Base-by-base conservation (phyloP, 2,888 invertebrate species). In the Caenorhabditis sp. region DNA sequence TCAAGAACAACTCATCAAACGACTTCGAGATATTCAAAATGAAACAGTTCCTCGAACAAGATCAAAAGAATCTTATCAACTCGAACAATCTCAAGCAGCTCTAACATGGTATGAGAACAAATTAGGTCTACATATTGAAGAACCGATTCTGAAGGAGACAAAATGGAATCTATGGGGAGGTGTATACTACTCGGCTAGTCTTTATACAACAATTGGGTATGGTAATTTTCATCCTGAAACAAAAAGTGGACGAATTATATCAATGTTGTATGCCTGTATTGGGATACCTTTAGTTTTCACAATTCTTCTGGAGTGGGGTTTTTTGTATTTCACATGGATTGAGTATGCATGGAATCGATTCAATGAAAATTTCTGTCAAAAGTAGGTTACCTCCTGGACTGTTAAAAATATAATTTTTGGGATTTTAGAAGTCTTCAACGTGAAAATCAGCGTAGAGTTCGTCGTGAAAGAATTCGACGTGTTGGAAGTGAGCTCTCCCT, bases 171-270 rank as follows among this genome's bases (percentile, higher is more conserved):
- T 83, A 12, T 83, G 81, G 80, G 81, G 81, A 20, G 83, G 83
- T 20, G 76, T 83, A 26, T 83, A 82, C 59, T 83, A 83, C 59
- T 73, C 83, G 1, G 83, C 83, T 2, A 79, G 79, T 68, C 62
- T 83, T n/a, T 83, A 83, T 57, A 83, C 83, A 4, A 83, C 83
- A n/a, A 83, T 83, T 25, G 83, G 80, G 12, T 83, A 83, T 69
- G 83, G 83, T 52, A 79, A 83, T 60, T 82, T 78, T 50, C 76
- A 77, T 54, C 81, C 83, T 0, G 64, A 67, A 12, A 83, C 83
- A 3, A 74, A 76, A 31, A 68, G 76, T 31, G 83, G 83, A 3
- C 60, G 81, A 21, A 79, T 82, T 17, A 72, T 83, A 10, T 83
- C 83, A n/a, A 83, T 83, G 80, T 38, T 82, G 50, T 83, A 83